Evolutionary conservation across 2,888 invertebrate genomes (phyloP).

Genomic region (Rhagonycha fulva): DNA sequence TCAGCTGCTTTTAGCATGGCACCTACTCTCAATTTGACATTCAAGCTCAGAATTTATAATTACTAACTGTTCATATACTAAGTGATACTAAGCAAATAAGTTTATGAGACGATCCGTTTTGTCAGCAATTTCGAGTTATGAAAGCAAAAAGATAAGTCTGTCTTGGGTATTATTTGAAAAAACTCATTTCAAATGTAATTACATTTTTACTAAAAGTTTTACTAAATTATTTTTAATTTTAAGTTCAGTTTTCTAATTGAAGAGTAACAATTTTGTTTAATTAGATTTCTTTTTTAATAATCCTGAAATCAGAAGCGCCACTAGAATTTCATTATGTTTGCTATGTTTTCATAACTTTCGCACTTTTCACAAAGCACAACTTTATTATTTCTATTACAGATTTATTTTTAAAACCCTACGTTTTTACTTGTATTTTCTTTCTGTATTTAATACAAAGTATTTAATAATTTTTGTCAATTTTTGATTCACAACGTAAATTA

Average conservation of each 20-base stretch:
- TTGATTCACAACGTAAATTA: no score
- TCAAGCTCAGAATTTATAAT: conserved; percentile 16
- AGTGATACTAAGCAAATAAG: conserved; percentile 11
- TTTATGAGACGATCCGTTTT: background rate
- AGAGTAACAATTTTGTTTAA: background rate
- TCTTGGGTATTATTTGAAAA: background rate
- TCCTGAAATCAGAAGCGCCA: background rate
- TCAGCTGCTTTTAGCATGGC: conserved; percentile 19
- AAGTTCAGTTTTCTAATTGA: background rate
- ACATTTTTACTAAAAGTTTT: background rate
- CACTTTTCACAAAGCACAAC: background rate
- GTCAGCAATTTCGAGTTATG: background rate
- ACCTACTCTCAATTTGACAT: conserved; percentile 14
- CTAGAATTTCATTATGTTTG: background rate
- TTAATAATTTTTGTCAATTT: background rate
- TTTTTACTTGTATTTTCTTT: background rate
- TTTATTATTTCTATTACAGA: background rate
- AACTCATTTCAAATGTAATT: background rate
- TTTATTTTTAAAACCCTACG: background rate
- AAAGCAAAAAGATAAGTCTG: background rate
- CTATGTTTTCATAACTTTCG: background rate
- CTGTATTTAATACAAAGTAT: background rate
- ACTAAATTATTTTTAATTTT: background rate
- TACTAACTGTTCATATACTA: conserved; percentile 9
- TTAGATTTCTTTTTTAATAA: background rate